Conservation (phyloP, 2,113 vertebrate genomes). For the Gobius niger region DNA sequence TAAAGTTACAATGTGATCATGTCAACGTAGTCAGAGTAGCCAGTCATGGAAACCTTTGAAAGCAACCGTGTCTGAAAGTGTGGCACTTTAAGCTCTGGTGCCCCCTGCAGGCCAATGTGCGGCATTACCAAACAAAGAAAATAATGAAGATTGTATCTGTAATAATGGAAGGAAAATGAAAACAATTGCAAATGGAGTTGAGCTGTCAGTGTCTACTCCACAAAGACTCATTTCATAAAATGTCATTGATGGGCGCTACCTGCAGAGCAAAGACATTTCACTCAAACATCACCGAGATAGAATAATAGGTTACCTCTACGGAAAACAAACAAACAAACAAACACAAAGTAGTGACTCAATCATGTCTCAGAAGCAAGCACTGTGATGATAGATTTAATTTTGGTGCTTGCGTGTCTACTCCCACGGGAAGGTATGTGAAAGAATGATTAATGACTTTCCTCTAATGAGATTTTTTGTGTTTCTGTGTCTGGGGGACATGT, state of each 20-base stretch:
- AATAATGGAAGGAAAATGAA: too few species aligned
- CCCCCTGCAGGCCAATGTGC: background rate
- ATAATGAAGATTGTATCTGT: background rate
- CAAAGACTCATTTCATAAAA: background rate
- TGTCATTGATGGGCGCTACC: background rate
- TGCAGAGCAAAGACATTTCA: background rate
- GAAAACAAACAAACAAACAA: too few species aligned
- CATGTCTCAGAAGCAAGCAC: background rate
- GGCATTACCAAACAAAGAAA: background rate
- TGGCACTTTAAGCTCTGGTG: background rate
- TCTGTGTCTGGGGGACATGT: conserved; percentile 16
- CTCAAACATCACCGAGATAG: background rate
- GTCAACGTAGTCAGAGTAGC: background rate
- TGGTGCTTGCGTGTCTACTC: background rate
- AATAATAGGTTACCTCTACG: background rate
- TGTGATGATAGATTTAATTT: background rate
- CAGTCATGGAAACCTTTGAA: background rate
- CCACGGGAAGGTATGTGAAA: background rate
- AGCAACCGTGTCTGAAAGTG: too few species aligned
- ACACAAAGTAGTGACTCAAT: background rate
- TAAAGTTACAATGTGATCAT: too few species aligned
- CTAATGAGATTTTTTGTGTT: conserved; percentile 11
- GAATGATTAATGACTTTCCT: conserved; percentile 21
- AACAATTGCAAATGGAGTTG: too few species aligned
- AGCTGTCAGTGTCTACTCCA: too few species aligned